Base-by-base conservation (phyloP, 2,113 vertebrate genomes). In the Chloropsis hardwickii region DNA sequence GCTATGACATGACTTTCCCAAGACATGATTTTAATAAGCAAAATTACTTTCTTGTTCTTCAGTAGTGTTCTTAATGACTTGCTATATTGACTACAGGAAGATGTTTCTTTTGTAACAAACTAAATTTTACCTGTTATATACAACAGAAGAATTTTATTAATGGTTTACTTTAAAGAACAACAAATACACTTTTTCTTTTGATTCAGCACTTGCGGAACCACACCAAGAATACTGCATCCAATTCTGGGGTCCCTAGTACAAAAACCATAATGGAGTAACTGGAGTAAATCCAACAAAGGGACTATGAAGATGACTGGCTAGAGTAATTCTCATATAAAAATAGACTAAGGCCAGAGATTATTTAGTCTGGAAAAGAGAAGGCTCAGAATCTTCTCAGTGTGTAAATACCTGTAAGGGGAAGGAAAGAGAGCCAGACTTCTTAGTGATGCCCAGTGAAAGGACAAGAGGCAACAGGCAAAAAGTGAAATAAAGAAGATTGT, bases 141-240 rank as follows among this genome's bases (percentile, higher is more conserved):
- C 6, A 40, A 44, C 0, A 28, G 5, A 56, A 22, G 5, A 19
- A 16, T 6, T 23, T 16, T 81, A n/a, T 35, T 4, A 25, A 45
- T 33, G 0, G 2, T 39, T 72, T 57, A 35, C 19, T 50, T 80
- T 72, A 33, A 61, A 71, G 29, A 31, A 77, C 27, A 35, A 65
- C 21, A 50, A 73, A 61, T 19, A 71, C 2, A 29, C 6, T 33
- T 62, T 11, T 69, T 45, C 7, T 29, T 50, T 81, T 45, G 53
- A 61, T 16, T 78, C 10, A 70, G 45, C 21, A 47, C 5, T 56
- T 50, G 22, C 31, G n/a, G 66, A 81, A 65, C 7, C 17, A 40
- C 24, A 81, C 10, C 11, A 78, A 42, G 33, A 73, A 56, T 8
- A 79, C 14, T 53, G 37, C 21, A 40, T 23, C 19, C 12, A 62